Base-by-base conservation (phyloP, 2,113 vertebrate species). In the Leptobrachium ailaonicum region DNA sequence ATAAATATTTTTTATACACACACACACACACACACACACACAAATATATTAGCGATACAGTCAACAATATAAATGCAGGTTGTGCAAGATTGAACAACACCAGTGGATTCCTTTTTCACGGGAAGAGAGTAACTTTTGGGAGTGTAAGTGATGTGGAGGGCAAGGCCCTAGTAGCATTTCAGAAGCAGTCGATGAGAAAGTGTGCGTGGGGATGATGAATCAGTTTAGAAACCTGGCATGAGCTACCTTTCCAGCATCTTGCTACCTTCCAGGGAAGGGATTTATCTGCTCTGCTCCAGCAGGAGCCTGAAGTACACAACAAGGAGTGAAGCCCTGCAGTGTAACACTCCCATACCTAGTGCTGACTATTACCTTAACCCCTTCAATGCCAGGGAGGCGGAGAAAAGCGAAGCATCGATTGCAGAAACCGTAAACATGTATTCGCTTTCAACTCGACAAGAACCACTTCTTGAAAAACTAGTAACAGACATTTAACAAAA, bases 181-280 rank as follows among this genome's bases (percentile, higher is more conserved):
- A 72, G 58, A 63, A 79, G 69, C 58, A 20, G 69, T 71, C 41
- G 69, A 71, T 72, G 69, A 72, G 70, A 79, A 79, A 72, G 60
- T 72, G 70, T 54, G 76, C 32, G 12, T 71, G 68, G 45, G 72
- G 77, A 60, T 58, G 44, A 72, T 8, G 60, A 79, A 72, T 71
- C 77, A 79, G 58, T 79, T 79, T 47, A 42, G 77, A 72, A 79
- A 72, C 71, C 77, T 72, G 77, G 68, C 77, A 79, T 79, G 64
- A 41, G 32, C 72, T 79, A 79, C 77, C 77, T 79, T 72, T 66
- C 71, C 63, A 80, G 78, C 78, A 80, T 80, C 78, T 80, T 73
- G 63, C 67, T 80, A 80, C 71, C 71, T 73, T 67, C 71, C 78
- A 58, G 62, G 14, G 41, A 74, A 80, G 64, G 78, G 78, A 80